Base-by-base conservation (phyloP, 2,888 invertebrate genomes). In the Diabrotica balteata region DNA sequence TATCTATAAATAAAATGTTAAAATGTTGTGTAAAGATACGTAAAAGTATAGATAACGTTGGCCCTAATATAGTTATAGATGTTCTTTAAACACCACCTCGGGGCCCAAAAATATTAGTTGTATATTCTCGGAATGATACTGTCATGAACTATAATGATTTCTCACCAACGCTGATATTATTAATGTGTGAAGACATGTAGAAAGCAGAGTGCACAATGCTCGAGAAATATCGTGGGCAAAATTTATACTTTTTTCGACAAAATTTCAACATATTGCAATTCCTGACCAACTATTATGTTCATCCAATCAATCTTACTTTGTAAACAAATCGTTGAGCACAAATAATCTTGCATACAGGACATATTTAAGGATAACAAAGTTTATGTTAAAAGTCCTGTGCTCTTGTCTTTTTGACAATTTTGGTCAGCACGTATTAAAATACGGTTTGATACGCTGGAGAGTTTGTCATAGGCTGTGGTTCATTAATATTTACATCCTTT, bases 1-100 rank as follows among this genome's bases (percentile, higher is more conserved):
- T 82, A 81, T 74, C 77, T 81, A 82, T 82, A 81, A 79, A 80
- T 80, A 81, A 70, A 67, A 79, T 82, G 80, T 82, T 81, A 76
- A 77, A 78, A 80, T 80, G 80, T 81, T 81, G 80, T 82, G 80
- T 82, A 78, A 51, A 64, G 58, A 64, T 70, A 77, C 75, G 72
- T 74, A 71, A 75, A 73, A 57, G 9, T 72, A 67, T 73, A 71
- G 72, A 75, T 73, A 63, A 69, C 68, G 68, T 73, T 68, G 77
- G 78, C 78, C 78, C 79, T 64, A 49, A 46, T 59, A 57, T 67
- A 73, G 67, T 73, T 73, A 66, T 71, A 55, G 72, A 73, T 73
- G 72, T 73, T 73, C 68, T 74, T 71, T 55, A 66, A 75, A 75
- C 73, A 78, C 73, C 77, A 76, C 68, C 69, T 68, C 63, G 79